These are phyloP conservation scores for Euplexia lucipara DNA, from an alignment of 2,888 invertebrate species.

Conservation along the genomic window DNA sequence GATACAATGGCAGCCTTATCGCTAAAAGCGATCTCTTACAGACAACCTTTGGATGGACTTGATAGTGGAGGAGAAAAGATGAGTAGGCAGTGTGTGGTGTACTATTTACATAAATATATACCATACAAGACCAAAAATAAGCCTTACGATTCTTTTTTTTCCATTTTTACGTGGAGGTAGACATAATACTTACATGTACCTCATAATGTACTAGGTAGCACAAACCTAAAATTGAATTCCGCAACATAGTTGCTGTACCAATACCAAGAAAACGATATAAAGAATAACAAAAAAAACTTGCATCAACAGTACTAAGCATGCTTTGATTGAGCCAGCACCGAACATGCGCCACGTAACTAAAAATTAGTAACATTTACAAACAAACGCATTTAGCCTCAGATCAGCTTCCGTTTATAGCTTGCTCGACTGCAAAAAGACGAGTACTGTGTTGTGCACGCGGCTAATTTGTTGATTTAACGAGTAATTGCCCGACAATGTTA, in stretches of 20 bases:
- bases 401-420: constrained; percentile 64
- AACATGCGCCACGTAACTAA: constrained; percentile 47
- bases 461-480: constrained; percentile 85
- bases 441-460: constrained; percentile 73
- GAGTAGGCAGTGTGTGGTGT: too few relatives aligned
- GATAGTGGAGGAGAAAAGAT: too few relatives aligned
- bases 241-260: constrained; percentile 10
- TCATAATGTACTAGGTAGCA: background rate
- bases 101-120: too few relatives aligned
- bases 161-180: too few relatives aligned
- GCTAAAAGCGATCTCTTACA: too few relatives aligned
- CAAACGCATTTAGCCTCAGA: constrained; percentile 55
- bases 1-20: too few relatives aligned
- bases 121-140: too few relatives aligned
- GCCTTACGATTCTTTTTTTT: too few relatives aligned
- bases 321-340: constrained; percentile 51
- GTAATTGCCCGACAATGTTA: constrained; percentile 85
- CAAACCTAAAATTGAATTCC: background rate
- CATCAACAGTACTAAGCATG: constrained; percentile 5
- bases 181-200: background rate
- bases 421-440: constrained; percentile 78
- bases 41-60: too few relatives aligned
- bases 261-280: constrained; percentile 24
- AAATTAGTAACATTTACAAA: constrained; percentile 66
- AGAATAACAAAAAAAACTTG: constrained; percentile 10